Evolutionary conservation across 2,113 vertebrate genomes (phyloP).

Genomic region (Microtus oregoni): DNA sequence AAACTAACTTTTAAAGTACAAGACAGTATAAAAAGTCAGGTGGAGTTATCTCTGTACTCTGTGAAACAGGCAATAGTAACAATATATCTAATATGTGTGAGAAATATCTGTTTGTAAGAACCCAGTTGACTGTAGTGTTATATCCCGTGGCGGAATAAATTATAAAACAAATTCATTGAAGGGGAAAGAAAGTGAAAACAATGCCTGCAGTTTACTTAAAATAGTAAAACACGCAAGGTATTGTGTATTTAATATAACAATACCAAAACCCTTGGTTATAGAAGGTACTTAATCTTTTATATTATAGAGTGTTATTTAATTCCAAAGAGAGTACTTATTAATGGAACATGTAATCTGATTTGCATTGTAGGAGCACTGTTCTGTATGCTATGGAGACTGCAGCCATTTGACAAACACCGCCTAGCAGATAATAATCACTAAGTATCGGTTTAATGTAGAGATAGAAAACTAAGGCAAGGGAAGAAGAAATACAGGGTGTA

Average conservation of each 20-base stretch:
- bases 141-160: background rate
- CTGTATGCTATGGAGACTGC: background rate
- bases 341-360: background rate
- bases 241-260: background rate
- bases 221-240: background rate
- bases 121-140: background rate
- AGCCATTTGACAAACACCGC: background rate
- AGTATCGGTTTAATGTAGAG: background rate
- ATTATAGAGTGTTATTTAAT: background rate
- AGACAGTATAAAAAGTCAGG: background rate
- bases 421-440: background rate
- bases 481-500: background rate
- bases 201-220: background rate
- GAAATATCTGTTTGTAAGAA: background rate
- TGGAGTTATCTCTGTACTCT: background rate
- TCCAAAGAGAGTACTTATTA: background rate
- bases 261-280: background rate
- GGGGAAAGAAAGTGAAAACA: background rate
- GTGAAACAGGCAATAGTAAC: background rate
- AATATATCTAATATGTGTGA: background rate
- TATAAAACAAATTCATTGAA: background rate
- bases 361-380: conserved; percentile 6
- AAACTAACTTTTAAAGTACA: background rate
- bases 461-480: background rate
- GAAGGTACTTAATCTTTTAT: background rate